Percentiles rank a stretch among this genome's conserved stretches.
These are phyloP conservation scores for Okamejei kenojei DNA, from an alignment of 2,797 vertebrate species.

Conservation along the genomic window DNA sequence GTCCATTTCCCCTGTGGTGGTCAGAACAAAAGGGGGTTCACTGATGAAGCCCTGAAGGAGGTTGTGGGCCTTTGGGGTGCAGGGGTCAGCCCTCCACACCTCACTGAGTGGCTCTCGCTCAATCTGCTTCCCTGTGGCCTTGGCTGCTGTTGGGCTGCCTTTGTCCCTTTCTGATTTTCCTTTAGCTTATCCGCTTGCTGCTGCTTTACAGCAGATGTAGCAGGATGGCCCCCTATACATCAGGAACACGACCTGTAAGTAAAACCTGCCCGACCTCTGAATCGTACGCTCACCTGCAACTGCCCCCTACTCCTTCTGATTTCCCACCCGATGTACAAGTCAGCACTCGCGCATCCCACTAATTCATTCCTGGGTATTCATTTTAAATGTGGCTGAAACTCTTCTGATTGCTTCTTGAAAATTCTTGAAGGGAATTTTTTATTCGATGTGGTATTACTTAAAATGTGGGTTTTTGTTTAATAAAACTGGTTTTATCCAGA, in stretches of 20 bases:
- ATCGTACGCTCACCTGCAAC: background rate
- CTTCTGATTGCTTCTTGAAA: background rate
- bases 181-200: no score
- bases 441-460: background rate
- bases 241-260: background rate
- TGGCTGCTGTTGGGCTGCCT: background rate
- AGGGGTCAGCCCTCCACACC: background rate
- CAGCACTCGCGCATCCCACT: background rate
- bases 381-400: background rate
- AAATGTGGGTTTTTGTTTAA: background rate
- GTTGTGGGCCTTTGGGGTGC: background rate
- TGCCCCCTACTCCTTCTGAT: background rate
- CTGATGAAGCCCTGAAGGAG: background rate
- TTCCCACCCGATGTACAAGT: background rate
- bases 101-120: background rate
- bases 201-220: background rate
- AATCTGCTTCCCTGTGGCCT: background rate
- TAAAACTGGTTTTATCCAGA: background rate
- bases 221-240: background rate
- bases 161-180: background rate
- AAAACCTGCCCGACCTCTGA: background rate
- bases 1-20: background rate
- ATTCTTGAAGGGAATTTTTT: background rate
- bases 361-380: background rate
- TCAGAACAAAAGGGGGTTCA: background rate